Evolutionary conservation across 2,113 vertebrate species (phyloP).

Genomic region (Trinectes maculatus): DNA sequence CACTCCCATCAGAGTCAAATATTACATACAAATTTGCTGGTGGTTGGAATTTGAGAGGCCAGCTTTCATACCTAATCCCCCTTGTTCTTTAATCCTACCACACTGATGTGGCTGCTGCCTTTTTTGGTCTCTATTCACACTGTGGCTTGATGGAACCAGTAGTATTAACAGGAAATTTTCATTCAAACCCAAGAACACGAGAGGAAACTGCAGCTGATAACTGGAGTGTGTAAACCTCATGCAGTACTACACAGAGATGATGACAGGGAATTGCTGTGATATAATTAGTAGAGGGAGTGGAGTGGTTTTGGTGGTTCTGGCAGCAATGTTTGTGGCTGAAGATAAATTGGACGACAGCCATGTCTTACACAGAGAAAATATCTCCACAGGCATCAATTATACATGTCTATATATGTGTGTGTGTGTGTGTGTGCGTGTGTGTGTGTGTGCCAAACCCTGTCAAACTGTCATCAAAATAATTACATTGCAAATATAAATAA

Average conservation of each 20-base stretch:
- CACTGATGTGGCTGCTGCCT: conserved; percentile 18
- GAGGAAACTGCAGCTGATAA: too few relatives aligned
- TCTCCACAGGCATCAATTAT: not conserved
- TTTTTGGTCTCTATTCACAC: conserved; percentile 39
- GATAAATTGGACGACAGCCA: not conserved
- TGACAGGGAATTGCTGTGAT: too few relatives aligned
- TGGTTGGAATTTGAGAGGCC: conserved; percentile 44
- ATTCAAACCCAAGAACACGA: not conserved
- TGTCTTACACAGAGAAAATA: conserved; percentile 5
- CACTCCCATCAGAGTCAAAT: conserved; percentile 60
- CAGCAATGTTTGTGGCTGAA: conserved; percentile 13
- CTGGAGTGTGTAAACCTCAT: too few relatives aligned
- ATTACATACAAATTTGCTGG: conserved; percentile 15
- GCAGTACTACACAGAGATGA: too few relatives aligned
- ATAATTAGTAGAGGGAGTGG: not conserved
- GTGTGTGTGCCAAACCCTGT: not conserved
- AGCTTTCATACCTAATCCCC: conserved; percentile 48
- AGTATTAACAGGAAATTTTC: conserved; percentile 10
- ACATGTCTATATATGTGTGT: not conserved
- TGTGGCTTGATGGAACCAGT: not conserved
- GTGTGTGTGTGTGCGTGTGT: not conserved
- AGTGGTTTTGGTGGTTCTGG: conserved; percentile 33
- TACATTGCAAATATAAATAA: not conserved
- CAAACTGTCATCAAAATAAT: not conserved
- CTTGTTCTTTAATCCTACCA: conserved; percentile 31